Percentiles rank a stretch among this genome's conserved stretches.
phyloP scores from a whole-genome alignment of 2,113 vertebrate species.

The Phycodurus eques region DNA sequence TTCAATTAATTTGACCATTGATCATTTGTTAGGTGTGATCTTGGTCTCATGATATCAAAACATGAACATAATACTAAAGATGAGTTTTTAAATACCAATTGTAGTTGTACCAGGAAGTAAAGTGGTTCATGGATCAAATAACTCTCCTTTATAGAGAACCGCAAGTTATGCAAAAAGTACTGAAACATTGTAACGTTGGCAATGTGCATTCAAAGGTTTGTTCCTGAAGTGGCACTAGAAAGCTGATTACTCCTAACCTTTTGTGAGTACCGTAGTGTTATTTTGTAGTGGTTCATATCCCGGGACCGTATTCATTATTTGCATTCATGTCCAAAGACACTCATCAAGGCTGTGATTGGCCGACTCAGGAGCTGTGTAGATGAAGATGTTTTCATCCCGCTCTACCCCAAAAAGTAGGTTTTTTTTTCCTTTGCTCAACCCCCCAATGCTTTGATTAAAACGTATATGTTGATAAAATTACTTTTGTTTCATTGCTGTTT shows the following conservation, averaged over 20 bases:
- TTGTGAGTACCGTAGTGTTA: neutral
- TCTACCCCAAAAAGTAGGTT: constrained; percentile 78
- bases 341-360: constrained; percentile 70
- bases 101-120: too few species aligned
- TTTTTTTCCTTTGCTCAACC: neutral
- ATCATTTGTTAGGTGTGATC: too few species aligned
- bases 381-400: constrained; percentile 90
- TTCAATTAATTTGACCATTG: too few species aligned
- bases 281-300: neutral
- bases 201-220: neutral
- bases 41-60: too few species aligned
- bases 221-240: neutral
- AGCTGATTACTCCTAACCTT: neutral
- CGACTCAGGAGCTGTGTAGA: constrained; percentile 83
- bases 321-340: constrained; percentile 68
- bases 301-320: neutral
- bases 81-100: too few species aligned
- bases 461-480: neutral
- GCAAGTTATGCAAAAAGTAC: too few species aligned
- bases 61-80: too few species aligned
- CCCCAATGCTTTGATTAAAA: neutral
- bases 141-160: too few species aligned
- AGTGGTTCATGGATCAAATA: too few species aligned
- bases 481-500: constrained; percentile 10
- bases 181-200: too few species aligned